A percentile compares a stretch with the other conserved stretches of the same genome.
Evolutionary conservation across 2,113 vertebrate species (phyloP).

Genomic region (Grammomys dolichurus): DNA sequence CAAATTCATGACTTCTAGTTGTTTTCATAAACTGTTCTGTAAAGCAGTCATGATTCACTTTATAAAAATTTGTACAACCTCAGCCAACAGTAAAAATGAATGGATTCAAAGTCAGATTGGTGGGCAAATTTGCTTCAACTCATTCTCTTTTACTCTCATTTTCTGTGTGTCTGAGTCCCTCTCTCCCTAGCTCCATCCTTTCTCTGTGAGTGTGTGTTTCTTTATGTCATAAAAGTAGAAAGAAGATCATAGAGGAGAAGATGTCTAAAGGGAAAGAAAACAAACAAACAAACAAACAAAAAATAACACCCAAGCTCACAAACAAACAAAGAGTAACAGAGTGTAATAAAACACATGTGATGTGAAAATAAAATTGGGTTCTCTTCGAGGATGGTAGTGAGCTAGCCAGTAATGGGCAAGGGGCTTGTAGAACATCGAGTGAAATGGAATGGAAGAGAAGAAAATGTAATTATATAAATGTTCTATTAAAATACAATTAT

Average conservation of each 20-base stretch:
- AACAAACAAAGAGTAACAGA: not conserved
- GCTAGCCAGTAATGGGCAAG: not conserved
- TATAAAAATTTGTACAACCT: slow-evolving; percentile 95
- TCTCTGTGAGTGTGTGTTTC: not conserved
- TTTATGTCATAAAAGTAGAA: not conserved
- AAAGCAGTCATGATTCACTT: slow-evolving; percentile 96
- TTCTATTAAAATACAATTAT: not conserved
- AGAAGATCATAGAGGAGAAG: not conserved
- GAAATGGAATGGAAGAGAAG: not conserved
- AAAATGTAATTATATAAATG: not conserved
- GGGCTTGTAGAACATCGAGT: not conserved
- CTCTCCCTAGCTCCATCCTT: too few relatives aligned
- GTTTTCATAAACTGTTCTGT: slow-evolving; percentile 88
- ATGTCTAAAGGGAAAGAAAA: not conserved
- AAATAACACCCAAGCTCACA: too few relatives aligned
- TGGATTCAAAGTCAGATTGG: slow-evolving; percentile 98
- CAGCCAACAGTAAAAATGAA: slow-evolving; percentile 94
- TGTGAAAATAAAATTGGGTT: slow-evolving; percentile 72
- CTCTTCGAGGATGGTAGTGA: not conserved
- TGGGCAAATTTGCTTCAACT: slow-evolving; percentile 95
- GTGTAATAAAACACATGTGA: not conserved
- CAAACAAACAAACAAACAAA: not conserved
- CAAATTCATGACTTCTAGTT: not conserved
- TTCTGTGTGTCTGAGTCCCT: not conserved
- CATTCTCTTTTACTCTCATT: not conserved